These are phyloP conservation scores for Podilymbus podiceps DNA, from an alignment of 2,113 vertebrate genomes.

Conservation along the genomic window DNA sequence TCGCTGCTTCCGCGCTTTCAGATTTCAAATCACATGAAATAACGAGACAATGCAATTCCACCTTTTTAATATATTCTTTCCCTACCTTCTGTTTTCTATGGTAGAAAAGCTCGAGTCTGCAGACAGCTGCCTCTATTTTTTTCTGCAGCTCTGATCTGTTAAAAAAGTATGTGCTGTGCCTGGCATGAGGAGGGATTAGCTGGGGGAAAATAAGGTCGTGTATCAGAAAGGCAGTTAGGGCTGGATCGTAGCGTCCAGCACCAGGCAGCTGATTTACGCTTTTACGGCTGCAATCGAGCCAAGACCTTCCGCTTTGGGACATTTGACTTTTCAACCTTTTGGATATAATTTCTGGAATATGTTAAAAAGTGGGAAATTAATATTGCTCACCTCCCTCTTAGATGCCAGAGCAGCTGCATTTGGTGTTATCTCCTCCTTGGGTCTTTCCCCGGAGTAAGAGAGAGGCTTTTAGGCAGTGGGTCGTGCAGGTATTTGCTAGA, in stretches of 20 bases:
- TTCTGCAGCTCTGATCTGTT: background rate
- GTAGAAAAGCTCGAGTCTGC: background rate
- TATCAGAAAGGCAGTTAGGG: background rate
- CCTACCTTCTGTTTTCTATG: background rate
- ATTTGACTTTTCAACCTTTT: background rate
- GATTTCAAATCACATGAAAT: background rate
- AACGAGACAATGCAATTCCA: background rate
- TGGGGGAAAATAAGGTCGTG: background rate
- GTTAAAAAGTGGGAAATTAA: background rate
- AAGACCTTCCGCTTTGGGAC: background rate
- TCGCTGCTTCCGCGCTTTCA: background rate
- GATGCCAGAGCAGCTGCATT: background rate
- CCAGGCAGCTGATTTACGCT: background rate
- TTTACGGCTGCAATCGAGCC: accelerated
- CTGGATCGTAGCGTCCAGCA: background rate
- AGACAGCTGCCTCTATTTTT: background rate
- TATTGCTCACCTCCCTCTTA: background rate
- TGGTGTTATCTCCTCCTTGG: background rate
- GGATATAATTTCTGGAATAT: background rate
- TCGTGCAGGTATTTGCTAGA: background rate
- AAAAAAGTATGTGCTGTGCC: background rate
- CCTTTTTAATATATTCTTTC: background rate
- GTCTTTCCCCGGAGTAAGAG: background rate
- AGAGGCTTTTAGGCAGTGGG: background rate
- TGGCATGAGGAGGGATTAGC: background rate